A percentile compares a stretch with the other conserved stretches of the same genome.
These are phyloP conservation scores for Dissostichus mawsoni DNA, from an alignment of 2,113 vertebrate species.

Conservation along the genomic window DNA sequence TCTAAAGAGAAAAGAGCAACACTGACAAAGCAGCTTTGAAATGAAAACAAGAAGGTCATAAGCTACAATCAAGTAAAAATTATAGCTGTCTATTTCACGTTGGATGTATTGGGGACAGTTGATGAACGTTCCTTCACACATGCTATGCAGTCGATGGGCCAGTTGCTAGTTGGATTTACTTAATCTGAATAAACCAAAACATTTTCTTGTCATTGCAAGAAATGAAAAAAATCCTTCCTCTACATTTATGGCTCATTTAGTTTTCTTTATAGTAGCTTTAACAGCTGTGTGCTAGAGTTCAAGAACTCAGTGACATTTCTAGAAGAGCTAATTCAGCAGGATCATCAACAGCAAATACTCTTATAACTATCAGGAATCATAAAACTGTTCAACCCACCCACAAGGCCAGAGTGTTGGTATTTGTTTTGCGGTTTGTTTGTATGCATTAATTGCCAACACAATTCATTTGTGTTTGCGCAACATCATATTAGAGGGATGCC, in stretches of 20 bases:
- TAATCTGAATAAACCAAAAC: not conserved
- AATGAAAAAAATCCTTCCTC: not conserved
- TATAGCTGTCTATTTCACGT: not conserved
- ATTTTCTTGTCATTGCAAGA: not conserved
- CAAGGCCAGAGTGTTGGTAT: not conserved
- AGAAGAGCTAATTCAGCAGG: not conserved
- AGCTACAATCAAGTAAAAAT: not conserved
- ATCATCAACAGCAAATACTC: not conserved
- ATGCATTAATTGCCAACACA: not conserved
- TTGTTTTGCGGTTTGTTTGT: constrained; percentile 14
- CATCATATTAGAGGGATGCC: constrained; percentile 1
- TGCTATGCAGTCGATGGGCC: not conserved
- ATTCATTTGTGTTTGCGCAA: not conserved
- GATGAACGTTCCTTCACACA: not conserved
- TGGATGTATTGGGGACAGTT: not conserved
- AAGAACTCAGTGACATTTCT: not conserved
- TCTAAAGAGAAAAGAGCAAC: constrained; percentile 51
- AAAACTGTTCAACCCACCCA: not conserved
- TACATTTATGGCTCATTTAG: not conserved
- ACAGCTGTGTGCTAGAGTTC: not conserved
- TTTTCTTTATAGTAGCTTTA: not conserved
- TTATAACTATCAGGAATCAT: not conserved
- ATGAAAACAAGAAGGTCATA: constrained; percentile 20
- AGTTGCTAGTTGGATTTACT: not conserved
- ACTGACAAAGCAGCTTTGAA: constrained; percentile 20